Percentiles rank a stretch among this genome's conserved stretches.
phyloP scores from a whole-genome alignment of 2,797 vertebrate genomes.

The Eulemur albifrons region DNA sequence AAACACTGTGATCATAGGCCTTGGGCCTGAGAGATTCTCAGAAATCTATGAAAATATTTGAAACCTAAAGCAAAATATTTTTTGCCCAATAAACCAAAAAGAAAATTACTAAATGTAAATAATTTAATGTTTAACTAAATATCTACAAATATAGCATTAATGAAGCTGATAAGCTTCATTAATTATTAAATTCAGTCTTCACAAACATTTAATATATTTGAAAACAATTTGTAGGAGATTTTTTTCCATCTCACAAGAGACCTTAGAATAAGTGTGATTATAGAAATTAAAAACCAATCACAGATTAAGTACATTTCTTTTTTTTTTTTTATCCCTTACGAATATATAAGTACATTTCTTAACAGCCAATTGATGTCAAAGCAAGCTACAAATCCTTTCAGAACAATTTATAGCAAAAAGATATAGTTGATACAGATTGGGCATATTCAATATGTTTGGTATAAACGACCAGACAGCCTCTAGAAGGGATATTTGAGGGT shows the following conservation, averaged over 20 bases:
- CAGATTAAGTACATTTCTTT: background rate
- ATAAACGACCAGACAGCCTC: background rate
- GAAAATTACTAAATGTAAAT: background rate
- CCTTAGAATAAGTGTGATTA: background rate
- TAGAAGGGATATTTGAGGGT: background rate
- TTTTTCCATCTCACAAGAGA: background rate
- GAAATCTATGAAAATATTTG: background rate
- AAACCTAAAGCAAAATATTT: background rate
- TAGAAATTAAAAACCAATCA: background rate
- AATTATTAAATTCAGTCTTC: background rate
- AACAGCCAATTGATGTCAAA: background rate
- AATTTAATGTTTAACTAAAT: background rate
- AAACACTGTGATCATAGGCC: background rate
- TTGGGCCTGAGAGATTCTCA: background rate
- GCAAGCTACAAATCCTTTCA: background rate
- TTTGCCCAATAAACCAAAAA: conserved; percentile 17
- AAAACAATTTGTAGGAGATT: background rate
- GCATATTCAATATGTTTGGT: background rate
- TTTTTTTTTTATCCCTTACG: too few species aligned
- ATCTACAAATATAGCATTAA: background rate
- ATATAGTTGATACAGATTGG: background rate
- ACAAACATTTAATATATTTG: background rate
- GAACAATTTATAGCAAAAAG: background rate
- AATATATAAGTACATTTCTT: background rate
- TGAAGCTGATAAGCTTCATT: background rate